Conservation (phyloP, 1,140 invertebrate genomes). For the Drosophila ananassae region DNA sequence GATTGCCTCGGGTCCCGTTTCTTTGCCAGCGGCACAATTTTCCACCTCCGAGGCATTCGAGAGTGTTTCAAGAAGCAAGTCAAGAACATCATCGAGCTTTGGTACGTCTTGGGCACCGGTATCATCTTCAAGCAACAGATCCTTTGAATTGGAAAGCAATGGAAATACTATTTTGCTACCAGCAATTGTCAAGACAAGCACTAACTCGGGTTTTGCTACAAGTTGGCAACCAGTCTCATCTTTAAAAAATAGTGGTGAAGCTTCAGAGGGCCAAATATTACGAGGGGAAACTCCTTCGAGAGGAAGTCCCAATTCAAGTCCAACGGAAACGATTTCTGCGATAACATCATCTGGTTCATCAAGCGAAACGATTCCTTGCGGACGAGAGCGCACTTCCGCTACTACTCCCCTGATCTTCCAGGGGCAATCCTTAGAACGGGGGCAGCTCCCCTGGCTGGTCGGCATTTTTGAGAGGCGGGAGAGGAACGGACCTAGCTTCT, state of each 20-base stretch:
- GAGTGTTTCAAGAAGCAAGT: no score
- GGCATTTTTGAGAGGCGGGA: slow-evolving; percentile 85
- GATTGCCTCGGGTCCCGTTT: background rate
- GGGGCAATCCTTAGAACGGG: slow-evolving; percentile 85
- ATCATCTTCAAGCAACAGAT: background rate
- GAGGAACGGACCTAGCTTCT: slow-evolving; percentile 43
- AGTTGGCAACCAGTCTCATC: background rate
- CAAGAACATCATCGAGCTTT: background rate
- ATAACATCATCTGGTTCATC: background rate
- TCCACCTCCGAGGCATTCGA: no score
- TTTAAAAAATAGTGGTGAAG: background rate
- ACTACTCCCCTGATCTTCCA: slow-evolving; percentile 85
- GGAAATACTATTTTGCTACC: background rate
- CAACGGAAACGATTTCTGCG: background rate
- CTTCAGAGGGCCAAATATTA: background rate
- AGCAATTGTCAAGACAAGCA: no score
- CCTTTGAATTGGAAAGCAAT: background rate
- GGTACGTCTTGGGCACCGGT: background rate
- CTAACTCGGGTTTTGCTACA: background rate
- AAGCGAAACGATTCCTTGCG: slow-evolving; percentile 35
- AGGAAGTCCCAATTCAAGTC: background rate
- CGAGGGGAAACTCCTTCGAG: background rate
- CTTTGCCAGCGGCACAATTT: no score
- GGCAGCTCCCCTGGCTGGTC: slow-evolving; percentile 89
- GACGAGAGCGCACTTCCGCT: slow-evolving; percentile 46